A percentile compares a stretch with the other conserved stretches of the same genome.
phyloP scores from a whole-genome alignment of 2,888 invertebrate genomes.

The Acronicta alni region DNA sequence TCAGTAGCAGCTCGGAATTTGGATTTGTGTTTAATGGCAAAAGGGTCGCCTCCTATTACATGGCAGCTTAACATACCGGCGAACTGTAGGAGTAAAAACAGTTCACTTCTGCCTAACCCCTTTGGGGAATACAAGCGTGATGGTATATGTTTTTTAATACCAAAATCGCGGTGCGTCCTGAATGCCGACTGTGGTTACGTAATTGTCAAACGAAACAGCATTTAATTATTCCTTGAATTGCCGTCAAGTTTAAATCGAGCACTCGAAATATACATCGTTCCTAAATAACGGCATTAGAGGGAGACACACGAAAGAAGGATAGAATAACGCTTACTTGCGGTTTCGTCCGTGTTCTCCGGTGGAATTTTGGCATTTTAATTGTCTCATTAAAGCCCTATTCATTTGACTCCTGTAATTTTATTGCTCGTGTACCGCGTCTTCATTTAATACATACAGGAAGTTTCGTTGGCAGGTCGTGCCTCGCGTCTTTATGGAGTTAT shows the following conservation, averaged over 20 bases:
- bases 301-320: constrained; percentile 59
- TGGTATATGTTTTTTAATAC: too few species aligned
- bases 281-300: constrained; percentile 64
- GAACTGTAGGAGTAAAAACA: too few species aligned
- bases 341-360: constrained; percentile 60
- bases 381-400: constrained; percentile 73
- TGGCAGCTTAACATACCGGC: too few species aligned
- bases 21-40: too few species aligned
- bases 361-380: constrained; percentile 73
- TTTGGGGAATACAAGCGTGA: too few species aligned
- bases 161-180: too few species aligned
- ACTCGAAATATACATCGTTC: constrained; percentile 61
- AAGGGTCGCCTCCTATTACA: too few species aligned
- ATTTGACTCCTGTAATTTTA: constrained; percentile 62
- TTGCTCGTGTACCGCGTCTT: constrained; percentile 39
- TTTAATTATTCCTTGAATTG: constrained; percentile 72
- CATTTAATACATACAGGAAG: constrained; percentile 36
- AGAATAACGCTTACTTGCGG: constrained; percentile 68
- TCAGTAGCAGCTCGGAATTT: too few species aligned
- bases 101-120: too few species aligned
- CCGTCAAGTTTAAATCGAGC: constrained; percentile 63
- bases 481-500: constrained; percentile 34
- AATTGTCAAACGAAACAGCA: constrained; percentile 77
- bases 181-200: constrained; percentile 68
- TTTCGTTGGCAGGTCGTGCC: constrained; percentile 22